A percentile compares a stretch with the other conserved stretches of the same genome.
phyloP scores from a whole-genome alignment of 2,797 vertebrate species.

The Clarias fuscus region DNA sequence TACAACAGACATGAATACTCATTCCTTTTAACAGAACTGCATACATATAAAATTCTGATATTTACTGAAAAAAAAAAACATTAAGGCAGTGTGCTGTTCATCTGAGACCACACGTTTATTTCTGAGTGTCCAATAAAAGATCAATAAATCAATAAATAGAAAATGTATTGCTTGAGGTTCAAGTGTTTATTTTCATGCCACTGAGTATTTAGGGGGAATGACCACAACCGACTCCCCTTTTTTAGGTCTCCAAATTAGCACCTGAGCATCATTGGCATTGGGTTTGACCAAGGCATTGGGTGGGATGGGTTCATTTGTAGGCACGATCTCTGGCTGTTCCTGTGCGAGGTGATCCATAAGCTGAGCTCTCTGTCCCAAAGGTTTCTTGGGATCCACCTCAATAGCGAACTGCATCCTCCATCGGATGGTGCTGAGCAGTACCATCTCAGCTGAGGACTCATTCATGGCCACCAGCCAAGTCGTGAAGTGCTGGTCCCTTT shows the following conservation, averaged over 20 bases:
- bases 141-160: slow-evolving; percentile 13
- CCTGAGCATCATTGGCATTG: slow-evolving; percentile 87
- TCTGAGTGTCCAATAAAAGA: slow-evolving; percentile 9
- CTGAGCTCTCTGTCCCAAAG: slow-evolving; percentile 79
- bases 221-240: slow-evolving; percentile 76
- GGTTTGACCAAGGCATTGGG: slow-evolving; percentile 83
- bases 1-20: not conserved
- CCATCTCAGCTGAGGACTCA: slow-evolving; percentile 75
- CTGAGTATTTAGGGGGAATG: slow-evolving; percentile 79
- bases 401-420: slow-evolving; percentile 85
- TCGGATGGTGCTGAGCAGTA: slow-evolving; percentile 80
- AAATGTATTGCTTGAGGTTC: not conserved
- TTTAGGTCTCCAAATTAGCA: slow-evolving; percentile 85
- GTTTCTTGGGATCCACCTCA: slow-evolving; percentile 75
- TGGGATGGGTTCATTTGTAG: slow-evolving; percentile 82
- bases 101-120: slow-evolving; percentile 1
- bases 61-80: not conserved
- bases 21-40: slow-evolving; percentile 4
- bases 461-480: slow-evolving; percentile 89
- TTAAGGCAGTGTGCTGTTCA: slow-evolving; percentile 6
- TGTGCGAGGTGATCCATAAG: slow-evolving; percentile 79
- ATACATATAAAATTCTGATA: slow-evolving; percentile 1
- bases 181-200: not conserved
- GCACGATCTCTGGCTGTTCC: slow-evolving; percentile 81
- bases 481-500: slow-evolving; percentile 85